Percentiles rank a stretch among this genome's conserved stretches.
These are phyloP conservation scores for Ricordea florida DNA, from an alignment of 92 coral and sea anemone genomes.

Conservation along the genomic window DNA sequence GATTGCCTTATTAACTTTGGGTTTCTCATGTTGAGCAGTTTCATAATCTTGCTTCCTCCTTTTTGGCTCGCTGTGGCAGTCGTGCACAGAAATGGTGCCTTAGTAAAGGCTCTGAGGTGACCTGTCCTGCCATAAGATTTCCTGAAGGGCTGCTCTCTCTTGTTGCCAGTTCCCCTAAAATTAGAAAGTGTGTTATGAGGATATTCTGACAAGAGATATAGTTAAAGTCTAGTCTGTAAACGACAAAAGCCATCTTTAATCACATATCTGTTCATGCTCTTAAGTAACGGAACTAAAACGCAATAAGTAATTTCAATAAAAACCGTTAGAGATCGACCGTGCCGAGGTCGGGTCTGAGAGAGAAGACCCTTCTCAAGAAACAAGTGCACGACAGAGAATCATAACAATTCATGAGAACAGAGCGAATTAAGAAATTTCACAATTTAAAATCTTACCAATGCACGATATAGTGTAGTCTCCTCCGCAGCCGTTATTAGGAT, in stretches of 20 bases:
- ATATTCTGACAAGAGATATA: neutral
- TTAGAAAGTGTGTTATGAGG: neutral
- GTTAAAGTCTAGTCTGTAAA: neutral
- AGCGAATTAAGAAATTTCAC: neutral
- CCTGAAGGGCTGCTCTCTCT: neutral
- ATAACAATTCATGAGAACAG: neutral
- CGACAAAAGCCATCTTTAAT: neutral
- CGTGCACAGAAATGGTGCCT: conserved; percentile 11
- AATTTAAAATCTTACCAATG: neutral
- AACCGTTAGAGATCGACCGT: neutral
- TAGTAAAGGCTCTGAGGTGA: neutral
- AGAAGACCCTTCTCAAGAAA: neutral
- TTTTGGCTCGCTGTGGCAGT: conserved; percentile 17
- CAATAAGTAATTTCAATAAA: neutral
- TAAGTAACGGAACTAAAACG: neutral
- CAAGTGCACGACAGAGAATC: neutral
- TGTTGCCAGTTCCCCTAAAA: conserved; percentile 2
- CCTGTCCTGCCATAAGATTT: neutral
- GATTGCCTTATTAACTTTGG: neutral
- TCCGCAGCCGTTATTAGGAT: neutral
- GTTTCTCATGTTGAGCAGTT: neutral
- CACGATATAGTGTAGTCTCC: neutral
- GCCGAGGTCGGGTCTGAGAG: neutral
- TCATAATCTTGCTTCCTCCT: conserved; percentile 8
- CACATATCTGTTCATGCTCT: neutral